phyloP scores from a whole-genome alignment of 2,888 invertebrate species.

The Ischnura elegans region DNA sequence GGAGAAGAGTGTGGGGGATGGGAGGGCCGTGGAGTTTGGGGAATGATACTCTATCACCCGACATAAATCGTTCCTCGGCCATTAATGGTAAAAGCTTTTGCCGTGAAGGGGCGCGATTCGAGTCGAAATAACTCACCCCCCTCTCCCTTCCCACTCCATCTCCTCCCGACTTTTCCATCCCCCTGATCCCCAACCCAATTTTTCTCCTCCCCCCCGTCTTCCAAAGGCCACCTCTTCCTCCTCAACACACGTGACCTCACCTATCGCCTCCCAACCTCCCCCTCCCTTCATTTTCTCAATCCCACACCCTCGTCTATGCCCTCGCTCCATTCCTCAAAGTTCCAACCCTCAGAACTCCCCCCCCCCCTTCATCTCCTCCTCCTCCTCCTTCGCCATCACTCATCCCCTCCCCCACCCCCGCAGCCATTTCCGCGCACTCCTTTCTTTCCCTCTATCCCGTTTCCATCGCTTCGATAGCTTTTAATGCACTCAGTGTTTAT shows the following conservation, averaged over 20 bases:
- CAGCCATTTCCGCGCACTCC: constrained; percentile 22
- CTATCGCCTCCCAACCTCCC: not conserved
- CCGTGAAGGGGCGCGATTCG: constrained; percentile 65
- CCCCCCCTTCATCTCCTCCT: not conserved
- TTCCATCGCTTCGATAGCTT: constrained; percentile 64
- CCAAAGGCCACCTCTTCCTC: not conserved
- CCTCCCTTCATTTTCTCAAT: not conserved
- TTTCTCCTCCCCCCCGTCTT: not conserved
- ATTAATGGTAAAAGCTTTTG: constrained; percentile 67
- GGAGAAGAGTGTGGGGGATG: not conserved
- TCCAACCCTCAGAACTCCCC: not conserved
- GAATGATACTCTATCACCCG: constrained; percentile 61
- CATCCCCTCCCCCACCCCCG: not conserved
- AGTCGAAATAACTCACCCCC: constrained; percentile 58
- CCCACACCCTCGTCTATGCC: not conserved
- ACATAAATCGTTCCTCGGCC: constrained; percentile 58
- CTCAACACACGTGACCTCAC: not conserved
- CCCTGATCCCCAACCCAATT: not conserved
- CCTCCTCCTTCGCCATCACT: not conserved
- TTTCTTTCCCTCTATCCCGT: constrained; percentile 10
- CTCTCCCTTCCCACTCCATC: not conserved
- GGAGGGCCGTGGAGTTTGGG: constrained; percentile 54
- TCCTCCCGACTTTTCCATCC: not conserved
- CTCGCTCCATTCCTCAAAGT: not conserved
- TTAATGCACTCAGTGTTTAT: constrained; percentile 66